Conservation (phyloP, 2,113 vertebrate species). For the Ia io region DNA sequence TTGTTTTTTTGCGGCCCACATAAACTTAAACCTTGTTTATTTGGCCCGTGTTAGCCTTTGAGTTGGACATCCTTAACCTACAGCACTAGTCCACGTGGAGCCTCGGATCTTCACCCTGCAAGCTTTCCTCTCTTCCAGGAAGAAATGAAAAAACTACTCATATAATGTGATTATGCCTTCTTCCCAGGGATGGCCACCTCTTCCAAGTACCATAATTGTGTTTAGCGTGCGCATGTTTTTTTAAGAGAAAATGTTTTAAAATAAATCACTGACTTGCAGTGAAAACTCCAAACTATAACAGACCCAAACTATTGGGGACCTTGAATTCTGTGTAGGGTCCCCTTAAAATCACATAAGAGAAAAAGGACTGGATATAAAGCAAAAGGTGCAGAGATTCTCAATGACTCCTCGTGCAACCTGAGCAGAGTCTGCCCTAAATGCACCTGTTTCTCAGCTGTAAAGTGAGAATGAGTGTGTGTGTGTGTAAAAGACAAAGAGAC, state of each 20-base stretch:
- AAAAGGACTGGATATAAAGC: background rate
- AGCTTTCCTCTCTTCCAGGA: background rate
- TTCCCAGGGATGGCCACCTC: background rate
- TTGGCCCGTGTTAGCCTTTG: too few relatives aligned
- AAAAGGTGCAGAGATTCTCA: background rate
- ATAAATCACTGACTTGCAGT: background rate
- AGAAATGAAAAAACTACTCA: background rate
- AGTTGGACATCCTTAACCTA: background rate
- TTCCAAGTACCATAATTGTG: background rate
- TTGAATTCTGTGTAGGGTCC: background rate
- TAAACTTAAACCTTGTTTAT: too few relatives aligned
- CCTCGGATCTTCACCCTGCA: background rate
- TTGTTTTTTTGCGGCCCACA: too few relatives aligned
- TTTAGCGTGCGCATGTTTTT: background rate
- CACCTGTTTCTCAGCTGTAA: background rate
- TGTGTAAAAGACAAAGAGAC: background rate
- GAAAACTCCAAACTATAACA: background rate
- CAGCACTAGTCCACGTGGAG: background rate
- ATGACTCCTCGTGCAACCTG: background rate
- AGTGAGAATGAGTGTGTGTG: background rate
- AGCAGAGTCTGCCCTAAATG: background rate
- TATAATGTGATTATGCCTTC: background rate
- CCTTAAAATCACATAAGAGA: constrained; percentile 2
- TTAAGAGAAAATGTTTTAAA: background rate
- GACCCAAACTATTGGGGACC: background rate